These are phyloP conservation scores for Aphaenogaster floridana DNA, from an alignment of 1,140 invertebrate species.

Conservation along the genomic window DNA sequence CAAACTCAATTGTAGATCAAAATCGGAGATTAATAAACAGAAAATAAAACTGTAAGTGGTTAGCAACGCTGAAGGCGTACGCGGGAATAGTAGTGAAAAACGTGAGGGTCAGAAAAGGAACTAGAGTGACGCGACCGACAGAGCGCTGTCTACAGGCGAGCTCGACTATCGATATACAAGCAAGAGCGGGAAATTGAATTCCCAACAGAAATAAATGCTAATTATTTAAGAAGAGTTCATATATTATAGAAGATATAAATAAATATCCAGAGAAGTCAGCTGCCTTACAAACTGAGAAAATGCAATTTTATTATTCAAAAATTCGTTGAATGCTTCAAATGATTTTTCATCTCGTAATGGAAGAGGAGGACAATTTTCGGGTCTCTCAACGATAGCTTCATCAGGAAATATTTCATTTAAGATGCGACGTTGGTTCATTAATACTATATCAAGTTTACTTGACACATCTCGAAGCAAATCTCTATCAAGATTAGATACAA, in stretches of 20 bases:
- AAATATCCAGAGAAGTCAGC: not conserved
- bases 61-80: no score
- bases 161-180: no score
- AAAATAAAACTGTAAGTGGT: no score
- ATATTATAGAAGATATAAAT: conserved; percentile 1
- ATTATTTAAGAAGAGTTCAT: conserved; percentile 8
- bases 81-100: no score
- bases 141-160: no score
- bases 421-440: conserved; percentile 14
- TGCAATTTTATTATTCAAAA: conserved; percentile 3
- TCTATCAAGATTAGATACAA: conserved; percentile 31
- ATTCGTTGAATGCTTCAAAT: conserved; percentile 10
- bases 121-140: no score
- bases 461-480: conserved; percentile 21
- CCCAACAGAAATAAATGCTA: conserved; percentile 3
- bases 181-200: no score
- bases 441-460: conserved; percentile 24
- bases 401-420: conserved; percentile 30
- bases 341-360: conserved; percentile 23
- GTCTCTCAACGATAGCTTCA: not conserved
- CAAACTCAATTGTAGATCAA: no score
- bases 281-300: conserved; percentile 27
- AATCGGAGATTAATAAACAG: no score
- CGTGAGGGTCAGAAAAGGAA: not conserved
- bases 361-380: not conserved